Evolutionary conservation across 2,888 invertebrate genomes (phyloP).

Genomic region (Caenorhabditis sp.): DNA sequence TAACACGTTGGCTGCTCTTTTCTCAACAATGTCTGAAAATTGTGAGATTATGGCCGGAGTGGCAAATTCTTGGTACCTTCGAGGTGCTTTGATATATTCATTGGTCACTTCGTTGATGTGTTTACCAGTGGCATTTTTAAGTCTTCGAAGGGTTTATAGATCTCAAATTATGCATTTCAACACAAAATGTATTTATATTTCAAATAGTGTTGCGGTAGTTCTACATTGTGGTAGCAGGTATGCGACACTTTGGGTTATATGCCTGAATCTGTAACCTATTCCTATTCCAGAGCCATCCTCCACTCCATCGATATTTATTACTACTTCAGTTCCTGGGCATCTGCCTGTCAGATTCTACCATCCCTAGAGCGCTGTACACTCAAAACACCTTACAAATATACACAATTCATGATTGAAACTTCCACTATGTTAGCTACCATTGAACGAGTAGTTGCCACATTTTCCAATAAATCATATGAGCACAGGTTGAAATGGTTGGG

Average conservation of each 20-base stretch:
- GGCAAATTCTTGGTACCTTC: slow-evolving; percentile 15
- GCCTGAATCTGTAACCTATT: too few species aligned
- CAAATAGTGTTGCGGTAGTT: slow-evolving; percentile 15
- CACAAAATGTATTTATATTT: slow-evolving; percentile 21
- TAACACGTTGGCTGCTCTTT: too few species aligned
- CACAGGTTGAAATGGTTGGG: slow-evolving; percentile 17
- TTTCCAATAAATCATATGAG: slow-evolving; percentile 14
- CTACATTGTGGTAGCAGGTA: slow-evolving; percentile 10
- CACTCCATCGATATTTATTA: slow-evolving; percentile 22
- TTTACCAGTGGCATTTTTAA: slow-evolving; percentile 8
- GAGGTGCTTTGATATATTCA: slow-evolving; percentile 2
- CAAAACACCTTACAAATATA: slow-evolving; percentile 10
- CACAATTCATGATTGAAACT: slow-evolving; percentile 16
- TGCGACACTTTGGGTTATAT: too few species aligned
- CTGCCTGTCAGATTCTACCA: slow-evolving; percentile 28
- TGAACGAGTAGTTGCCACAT: slow-evolving; percentile 26
- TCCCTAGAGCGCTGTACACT: slow-evolving; percentile 11
- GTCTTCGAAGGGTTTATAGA: slow-evolving; percentile 1
- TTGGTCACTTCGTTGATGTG: slow-evolving; percentile 9
- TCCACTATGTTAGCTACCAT: slow-evolving; percentile 13
- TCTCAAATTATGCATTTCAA: slow-evolving; percentile 27
- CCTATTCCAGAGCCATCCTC: slow-evolving; percentile 14
- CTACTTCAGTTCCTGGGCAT: slow-evolving; percentile 12
- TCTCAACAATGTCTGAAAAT: too few species aligned
- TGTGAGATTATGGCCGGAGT: slow-evolving; percentile 11